Evolutionary conservation across 2,888 invertebrate genomes (phyloP).

Genomic region (Falcaria lacertinaria): DNA sequence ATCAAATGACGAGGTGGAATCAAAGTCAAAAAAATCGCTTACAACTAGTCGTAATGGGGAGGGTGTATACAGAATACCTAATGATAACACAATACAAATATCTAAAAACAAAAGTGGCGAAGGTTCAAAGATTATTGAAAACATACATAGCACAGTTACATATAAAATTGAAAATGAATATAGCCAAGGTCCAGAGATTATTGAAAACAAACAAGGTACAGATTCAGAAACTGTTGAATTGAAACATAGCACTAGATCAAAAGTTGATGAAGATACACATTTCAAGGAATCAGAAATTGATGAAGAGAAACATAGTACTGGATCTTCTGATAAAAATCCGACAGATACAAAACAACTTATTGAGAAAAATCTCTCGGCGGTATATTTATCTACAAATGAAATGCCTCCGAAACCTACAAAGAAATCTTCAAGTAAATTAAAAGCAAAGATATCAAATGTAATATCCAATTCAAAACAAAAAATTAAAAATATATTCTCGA

Average conservation of each 20-base stretch:
- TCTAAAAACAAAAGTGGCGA: neutral
- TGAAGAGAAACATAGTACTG: no score
- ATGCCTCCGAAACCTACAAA: neutral
- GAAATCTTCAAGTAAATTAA: neutral
- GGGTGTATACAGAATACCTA: neutral
- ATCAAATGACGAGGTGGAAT: no score
- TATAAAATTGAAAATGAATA: no score
- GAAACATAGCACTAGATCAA: no score
- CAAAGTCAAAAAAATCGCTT: neutral
- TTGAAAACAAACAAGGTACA: no score
- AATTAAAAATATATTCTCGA: neutral
- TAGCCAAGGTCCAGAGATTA: no score
- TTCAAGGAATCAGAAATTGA: no score
- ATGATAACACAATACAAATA: neutral
- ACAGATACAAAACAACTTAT: neutral
- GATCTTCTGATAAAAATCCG: neutral
- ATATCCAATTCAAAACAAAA: slow-evolving; percentile 1
- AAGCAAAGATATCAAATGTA: neutral
- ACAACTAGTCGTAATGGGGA: neutral
- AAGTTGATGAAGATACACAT: no score
- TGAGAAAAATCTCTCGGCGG: neutral
- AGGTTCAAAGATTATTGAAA: neutral
- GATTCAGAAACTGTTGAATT: no score
- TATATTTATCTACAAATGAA: neutral
- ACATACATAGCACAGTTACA: no score